phyloP scores from a whole-genome alignment of 2,797 vertebrate species.

The Calcarius lapponicus region DNA sequence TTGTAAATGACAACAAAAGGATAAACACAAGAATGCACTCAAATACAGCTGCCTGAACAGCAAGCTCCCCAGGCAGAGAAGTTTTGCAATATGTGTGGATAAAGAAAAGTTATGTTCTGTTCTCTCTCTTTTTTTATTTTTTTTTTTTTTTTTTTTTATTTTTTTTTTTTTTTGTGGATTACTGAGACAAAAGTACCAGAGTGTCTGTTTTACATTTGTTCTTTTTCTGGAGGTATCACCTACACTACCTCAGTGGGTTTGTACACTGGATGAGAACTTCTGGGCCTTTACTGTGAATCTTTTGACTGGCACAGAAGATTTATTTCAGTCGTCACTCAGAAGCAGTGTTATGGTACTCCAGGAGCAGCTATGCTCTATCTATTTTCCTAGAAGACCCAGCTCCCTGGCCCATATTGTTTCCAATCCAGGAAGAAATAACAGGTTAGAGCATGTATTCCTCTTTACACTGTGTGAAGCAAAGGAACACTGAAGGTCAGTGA shows the following conservation, averaged over 20 bases:
- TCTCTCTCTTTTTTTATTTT: not conserved
- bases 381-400: not conserved
- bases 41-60: not conserved
- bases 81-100: not conserved
- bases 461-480: not conserved
- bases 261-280: not conserved
- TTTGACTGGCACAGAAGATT: not conserved
- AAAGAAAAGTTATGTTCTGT: not conserved
- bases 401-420: not conserved
- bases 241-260: not conserved
- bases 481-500: not conserved
- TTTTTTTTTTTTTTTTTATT: not conserved
- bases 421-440: not conserved
- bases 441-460: not conserved
- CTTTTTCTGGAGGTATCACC: not conserved
- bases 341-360: not conserved
- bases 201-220: not conserved
- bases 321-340: not conserved
- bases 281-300: not conserved
- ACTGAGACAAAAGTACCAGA: not conserved
- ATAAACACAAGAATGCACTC: not conserved
- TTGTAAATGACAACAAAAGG: conserved; percentile 27
- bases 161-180: not conserved
- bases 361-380: not conserved
- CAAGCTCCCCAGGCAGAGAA: not conserved